Conservation (phyloP, 1,140 invertebrate species). For the Agrypnia vestita region DNA sequence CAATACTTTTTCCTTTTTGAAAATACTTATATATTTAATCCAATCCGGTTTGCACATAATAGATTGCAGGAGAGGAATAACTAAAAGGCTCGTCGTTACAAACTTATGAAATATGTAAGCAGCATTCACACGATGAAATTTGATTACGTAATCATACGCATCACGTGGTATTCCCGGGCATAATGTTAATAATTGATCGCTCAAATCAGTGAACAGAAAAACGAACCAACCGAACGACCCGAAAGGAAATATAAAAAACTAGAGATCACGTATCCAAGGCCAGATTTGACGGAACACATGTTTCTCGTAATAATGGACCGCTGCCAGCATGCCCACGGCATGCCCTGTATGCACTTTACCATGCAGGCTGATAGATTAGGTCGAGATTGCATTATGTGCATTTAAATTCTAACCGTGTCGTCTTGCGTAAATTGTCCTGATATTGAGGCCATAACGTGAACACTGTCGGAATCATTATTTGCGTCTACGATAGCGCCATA, state of each 20-base stretch:
- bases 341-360: no score
- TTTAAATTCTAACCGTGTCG: neutral
- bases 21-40: no score
- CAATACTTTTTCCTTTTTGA: no score
- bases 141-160: no score
- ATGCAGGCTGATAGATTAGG: neutral
- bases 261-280: constrained; percentile 28
- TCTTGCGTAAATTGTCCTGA: neutral
- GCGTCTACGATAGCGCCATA: no score
- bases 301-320: neutral
- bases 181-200: neutral
- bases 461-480: neutral
- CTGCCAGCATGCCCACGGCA: no score
- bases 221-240: neutral
- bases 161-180: neutral
- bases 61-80: no score
- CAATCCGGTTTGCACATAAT: no score
- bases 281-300: neutral
- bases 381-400: constrained; percentile 1
- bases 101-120: no score
- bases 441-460: constrained; percentile 10
- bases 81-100: no score
- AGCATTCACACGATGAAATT: no score
- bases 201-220: constrained; percentile 26
- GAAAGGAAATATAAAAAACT: constrained; percentile 2